Evolutionary conservation across 2,888 invertebrate species (phyloP).

Genomic region (Dioctria linearis): DNA sequence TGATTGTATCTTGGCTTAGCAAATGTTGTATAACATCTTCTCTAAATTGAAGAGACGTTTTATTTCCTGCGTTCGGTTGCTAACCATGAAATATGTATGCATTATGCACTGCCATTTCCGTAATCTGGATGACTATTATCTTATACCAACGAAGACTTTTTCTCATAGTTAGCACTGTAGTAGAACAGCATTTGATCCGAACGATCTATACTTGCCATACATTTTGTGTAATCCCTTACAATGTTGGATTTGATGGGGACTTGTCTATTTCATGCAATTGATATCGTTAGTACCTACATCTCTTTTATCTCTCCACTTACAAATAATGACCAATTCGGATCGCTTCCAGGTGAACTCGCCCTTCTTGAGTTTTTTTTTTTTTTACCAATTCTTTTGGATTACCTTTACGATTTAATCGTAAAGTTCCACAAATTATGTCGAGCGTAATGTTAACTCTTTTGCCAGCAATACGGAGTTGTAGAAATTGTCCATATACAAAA

Average conservation of each 20-base stretch:
- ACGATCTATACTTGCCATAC: constrained; percentile 23
- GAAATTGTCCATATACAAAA: constrained; percentile 21
- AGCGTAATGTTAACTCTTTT: neutral
- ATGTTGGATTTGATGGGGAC: neutral
- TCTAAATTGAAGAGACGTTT: constrained; percentile 8
- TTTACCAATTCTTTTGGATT: neutral
- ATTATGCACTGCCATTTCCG: constrained; percentile 12
- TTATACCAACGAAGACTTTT: constrained; percentile 25
- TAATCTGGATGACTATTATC: neutral
- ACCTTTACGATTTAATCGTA: neutral
- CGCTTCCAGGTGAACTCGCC: constrained; percentile 13
- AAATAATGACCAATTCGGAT: constrained; percentile 16
- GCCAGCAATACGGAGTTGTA: constrained; percentile 19
- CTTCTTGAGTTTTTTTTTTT: neutral
- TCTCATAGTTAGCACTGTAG: constrained; percentile 3
- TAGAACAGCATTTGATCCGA: constrained; percentile 25
- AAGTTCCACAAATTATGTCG: neutral
- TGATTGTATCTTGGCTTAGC: neutral
- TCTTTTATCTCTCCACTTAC: constrained; percentile 12
- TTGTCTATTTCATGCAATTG: constrained; percentile 19
- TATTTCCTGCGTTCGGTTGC: constrained; percentile 8
- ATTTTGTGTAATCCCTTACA: constrained; percentile 52
- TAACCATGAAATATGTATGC: neutral
- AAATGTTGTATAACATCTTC: constrained; percentile 7
- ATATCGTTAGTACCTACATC: neutral